phyloP scores from a whole-genome alignment of 1,140 invertebrate species.

The Ganaspis sp. region DNA sequence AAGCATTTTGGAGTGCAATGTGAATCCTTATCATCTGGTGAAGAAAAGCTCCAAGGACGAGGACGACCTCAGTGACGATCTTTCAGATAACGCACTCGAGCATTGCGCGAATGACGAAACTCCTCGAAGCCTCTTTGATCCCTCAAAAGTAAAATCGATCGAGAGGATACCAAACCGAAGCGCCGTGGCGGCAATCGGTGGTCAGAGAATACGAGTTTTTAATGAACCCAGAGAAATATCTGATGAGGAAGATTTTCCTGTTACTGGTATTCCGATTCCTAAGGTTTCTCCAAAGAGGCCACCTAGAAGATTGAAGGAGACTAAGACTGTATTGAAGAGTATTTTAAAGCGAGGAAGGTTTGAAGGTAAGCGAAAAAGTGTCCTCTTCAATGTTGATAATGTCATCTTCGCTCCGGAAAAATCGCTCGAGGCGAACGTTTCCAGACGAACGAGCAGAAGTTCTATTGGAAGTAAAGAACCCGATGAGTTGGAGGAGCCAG shows the following conservation, averaged over 20 bases:
- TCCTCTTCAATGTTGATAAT: constrained; percentile 73
- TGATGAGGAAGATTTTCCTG: constrained; percentile 57
- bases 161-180: constrained; percentile 69
- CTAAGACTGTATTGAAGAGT: constrained; percentile 70
- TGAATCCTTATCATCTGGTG: constrained; percentile 90
- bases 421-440: constrained; percentile 51
- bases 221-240: constrained; percentile 68
- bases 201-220: constrained; percentile 73
- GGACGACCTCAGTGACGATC: constrained; percentile 74
- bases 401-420: constrained; percentile 74
- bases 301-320: constrained; percentile 68
- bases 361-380: constrained; percentile 70
- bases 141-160: constrained; percentile 73
- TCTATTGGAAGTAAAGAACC: constrained; percentile 52
- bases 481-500: constrained; percentile 45
- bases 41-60: constrained; percentile 71
- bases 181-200: constrained; percentile 72
- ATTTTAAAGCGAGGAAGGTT: constrained; percentile 76
- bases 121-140: constrained; percentile 59
- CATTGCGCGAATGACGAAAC: constrained; percentile 55
- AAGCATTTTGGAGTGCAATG: constrained; percentile 89
- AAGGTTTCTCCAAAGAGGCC: constrained; percentile 75
- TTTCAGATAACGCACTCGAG: constrained; percentile 77
- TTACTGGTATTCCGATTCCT: constrained; percentile 71
- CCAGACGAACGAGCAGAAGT: constrained; percentile 57